Conservation (phyloP, 2,113 vertebrate genomes). For the Hydrochoerus hydrochaeris region DNA sequence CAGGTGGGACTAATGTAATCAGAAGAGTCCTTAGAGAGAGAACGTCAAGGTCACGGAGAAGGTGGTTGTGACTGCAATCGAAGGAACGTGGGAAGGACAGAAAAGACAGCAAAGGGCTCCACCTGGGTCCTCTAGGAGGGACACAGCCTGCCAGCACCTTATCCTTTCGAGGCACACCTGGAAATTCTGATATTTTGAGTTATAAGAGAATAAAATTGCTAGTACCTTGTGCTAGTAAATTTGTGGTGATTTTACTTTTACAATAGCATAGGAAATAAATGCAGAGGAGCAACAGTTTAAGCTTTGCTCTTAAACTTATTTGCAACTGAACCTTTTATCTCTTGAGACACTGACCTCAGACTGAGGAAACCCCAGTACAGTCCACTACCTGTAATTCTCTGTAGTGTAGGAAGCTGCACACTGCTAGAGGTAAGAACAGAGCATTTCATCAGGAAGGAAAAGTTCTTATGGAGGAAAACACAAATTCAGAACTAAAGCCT, state of each 20-base stretch:
- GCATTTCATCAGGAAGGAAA: neutral
- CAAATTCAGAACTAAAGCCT: neutral
- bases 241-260: neutral
- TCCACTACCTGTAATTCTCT: neutral
- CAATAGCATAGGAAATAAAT: neutral
- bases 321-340: neutral
- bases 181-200: neutral
- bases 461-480: neutral
- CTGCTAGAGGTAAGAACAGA: neutral
- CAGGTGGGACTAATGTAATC: neutral
- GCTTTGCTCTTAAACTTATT: conserved; percentile 17
- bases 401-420: neutral
- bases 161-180: neutral
- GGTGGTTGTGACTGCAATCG: neutral
- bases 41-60: neutral
- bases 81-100: neutral
- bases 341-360: neutral
- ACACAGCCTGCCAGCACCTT: neutral
- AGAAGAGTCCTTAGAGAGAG: neutral
- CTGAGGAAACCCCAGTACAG: neutral
- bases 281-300: neutral
- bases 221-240: neutral
- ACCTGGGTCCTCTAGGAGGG: neutral
- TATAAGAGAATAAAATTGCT: neutral
- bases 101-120: neutral